phyloP scores from a whole-genome alignment of 2,113 vertebrate genomes.

The Paratilapia polleni region DNA sequence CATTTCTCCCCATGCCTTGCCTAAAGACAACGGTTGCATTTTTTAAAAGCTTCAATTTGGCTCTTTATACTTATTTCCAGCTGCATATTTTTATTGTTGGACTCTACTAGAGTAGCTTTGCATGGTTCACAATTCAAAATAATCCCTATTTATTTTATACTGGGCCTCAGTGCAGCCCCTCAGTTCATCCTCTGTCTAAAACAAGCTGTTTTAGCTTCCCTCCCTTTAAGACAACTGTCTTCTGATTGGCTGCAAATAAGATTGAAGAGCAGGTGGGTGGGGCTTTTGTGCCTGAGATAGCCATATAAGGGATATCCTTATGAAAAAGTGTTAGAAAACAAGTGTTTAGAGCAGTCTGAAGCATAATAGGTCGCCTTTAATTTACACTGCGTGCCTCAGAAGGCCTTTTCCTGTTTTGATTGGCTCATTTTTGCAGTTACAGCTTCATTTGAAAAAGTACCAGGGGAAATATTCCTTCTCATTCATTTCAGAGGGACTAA shows the following conservation, averaged over 20 bases:
- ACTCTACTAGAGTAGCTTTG: neutral
- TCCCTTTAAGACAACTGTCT: neutral
- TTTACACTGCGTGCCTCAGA: no score
- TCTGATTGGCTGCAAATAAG: neutral
- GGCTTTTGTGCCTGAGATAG: neutral
- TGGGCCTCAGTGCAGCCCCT: neutral
- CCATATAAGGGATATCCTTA: neutral
- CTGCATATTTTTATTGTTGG: neutral
- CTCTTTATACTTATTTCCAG: neutral
- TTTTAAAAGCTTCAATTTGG: accelerated
- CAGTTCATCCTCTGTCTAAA: neutral
- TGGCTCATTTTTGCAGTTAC: neutral
- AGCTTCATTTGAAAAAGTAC: slow-evolving; percentile 40
- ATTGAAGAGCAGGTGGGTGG: neutral
- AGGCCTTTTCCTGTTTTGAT: slow-evolving; percentile 43
- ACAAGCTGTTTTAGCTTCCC: neutral
- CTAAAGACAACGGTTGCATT: neutral
- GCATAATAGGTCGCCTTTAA: no score
- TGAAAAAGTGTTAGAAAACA: neutral
- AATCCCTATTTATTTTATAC: neutral
- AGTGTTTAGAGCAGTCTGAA: neutral
- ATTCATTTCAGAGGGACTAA: neutral
- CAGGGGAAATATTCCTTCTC: neutral
- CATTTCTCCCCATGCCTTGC: neutral
- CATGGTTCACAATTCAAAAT: neutral